Conservation (phyloP, 2,888 invertebrate genomes). For the Clanis bilineata region DNA sequence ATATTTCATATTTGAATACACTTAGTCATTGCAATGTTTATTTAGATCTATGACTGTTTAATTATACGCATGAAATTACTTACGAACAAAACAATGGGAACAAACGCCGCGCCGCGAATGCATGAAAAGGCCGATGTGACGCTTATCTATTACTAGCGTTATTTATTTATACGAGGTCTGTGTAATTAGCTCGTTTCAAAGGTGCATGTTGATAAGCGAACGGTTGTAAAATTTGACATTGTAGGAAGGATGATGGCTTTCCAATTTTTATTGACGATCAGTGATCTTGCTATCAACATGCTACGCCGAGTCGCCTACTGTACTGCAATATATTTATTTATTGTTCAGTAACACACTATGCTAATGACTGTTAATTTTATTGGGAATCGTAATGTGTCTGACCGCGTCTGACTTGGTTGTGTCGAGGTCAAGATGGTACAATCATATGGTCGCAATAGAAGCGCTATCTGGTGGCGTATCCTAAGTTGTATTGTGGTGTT, state of each 20-base stretch:
- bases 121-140: conserved; percentile 52
- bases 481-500: conserved; percentile 78
- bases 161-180: conserved; percentile 41
- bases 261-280: conserved; percentile 7
- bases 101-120: conserved; percentile 34
- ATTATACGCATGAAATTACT: conserved; percentile 16
- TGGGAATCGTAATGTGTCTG: not conserved
- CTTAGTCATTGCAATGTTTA: no score
- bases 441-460: conserved; percentile 8
- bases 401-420: conserved; percentile 10
- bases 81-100: conserved; percentile 23
- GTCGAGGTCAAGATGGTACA: conserved; percentile 12
- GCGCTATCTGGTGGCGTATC: conserved; percentile 32
- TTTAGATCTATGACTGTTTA: no score
- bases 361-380: not conserved
- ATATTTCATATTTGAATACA: no score
- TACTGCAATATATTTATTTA: not conserved
- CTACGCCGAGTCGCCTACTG: not conserved
- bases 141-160: conserved; percentile 48
- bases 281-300: conserved; percentile 25
- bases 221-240: not conserved
- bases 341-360: not conserved
- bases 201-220: conserved; percentile 38
- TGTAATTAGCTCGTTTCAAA: conserved; percentile 41
- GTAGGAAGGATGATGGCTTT: not conserved